These are phyloP conservation scores for Tetragnatha versicolor DNA, from an alignment of 1,140 invertebrate species.

Conservation along the genomic window DNA sequence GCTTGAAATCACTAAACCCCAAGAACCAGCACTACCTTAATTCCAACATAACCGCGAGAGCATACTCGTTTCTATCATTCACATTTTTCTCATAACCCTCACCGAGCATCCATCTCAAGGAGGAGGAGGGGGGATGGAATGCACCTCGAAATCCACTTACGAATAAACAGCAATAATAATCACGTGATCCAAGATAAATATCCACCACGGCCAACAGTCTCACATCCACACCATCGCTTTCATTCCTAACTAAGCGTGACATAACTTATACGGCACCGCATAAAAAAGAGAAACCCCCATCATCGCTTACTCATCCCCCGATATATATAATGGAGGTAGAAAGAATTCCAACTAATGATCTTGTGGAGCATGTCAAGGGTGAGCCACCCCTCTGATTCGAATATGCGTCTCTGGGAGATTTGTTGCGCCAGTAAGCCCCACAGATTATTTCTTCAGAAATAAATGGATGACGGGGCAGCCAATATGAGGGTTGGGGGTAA, in stretches of 20 bases:
- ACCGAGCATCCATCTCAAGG: too few relatives aligned
- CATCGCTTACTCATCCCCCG: constrained; percentile 11
- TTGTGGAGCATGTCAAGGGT: not conserved
- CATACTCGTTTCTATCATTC: too few relatives aligned
- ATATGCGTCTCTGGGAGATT: constrained; percentile 11
- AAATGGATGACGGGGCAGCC: constrained; percentile 1
- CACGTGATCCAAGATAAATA: not conserved
- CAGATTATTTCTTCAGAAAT: constrained; percentile 17
- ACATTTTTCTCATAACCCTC: too few relatives aligned
- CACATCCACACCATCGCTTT: too few relatives aligned
- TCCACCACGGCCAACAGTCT: too few relatives aligned
- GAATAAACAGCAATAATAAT: constrained; percentile 1
- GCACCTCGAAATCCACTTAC: too few relatives aligned
- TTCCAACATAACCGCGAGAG: too few relatives aligned
- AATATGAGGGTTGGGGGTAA: too few relatives aligned
- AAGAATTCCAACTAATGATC: constrained; percentile 16
- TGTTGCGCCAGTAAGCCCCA: constrained; percentile 14
- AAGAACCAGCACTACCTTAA: too few relatives aligned
- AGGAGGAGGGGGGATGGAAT: too few relatives aligned
- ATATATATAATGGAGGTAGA: not conserved
- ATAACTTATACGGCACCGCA: not conserved
- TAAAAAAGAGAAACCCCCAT: not conserved
- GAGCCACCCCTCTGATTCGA: constrained; percentile 10
- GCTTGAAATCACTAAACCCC: too few relatives aligned
- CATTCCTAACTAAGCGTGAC: not conserved